Base-by-base conservation (phyloP, 2,888 invertebrate species). In the Diploptera punctata region DNA sequence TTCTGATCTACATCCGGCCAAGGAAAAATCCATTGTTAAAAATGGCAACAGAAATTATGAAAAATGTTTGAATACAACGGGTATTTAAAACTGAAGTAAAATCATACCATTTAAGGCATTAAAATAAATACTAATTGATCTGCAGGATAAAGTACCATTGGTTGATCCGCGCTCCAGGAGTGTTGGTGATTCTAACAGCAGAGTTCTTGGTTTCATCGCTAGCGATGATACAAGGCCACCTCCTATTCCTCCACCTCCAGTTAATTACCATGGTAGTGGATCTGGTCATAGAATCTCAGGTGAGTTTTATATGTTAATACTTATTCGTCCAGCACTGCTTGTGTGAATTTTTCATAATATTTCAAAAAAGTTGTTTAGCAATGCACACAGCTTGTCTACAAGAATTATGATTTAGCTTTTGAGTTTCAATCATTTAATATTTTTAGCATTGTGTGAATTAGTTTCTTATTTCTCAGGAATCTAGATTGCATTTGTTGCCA, bases 161-260 rank as follows among this genome's bases (percentile, higher is more conserved):
- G 38, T 52, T 44, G 60, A 60, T 31, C 26, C 29, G 10, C 67
- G 24, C 16, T 67, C 71, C 21, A 67, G 57, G 67, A 71, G 71
- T 31, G 57, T 38, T 24, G 38, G 57, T 33, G 73, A 67, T 21
- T 54, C 54, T n/a, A 61, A 44, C 57, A 62, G 68, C 61, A 67
- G 38, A n/a, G 47, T 10, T 38, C 24, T 21, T 10, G 19, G 61
- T 9, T 65, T 65, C 47, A 44, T 65, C 16, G 2, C 44, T n/a
- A n/a, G 62, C 21, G 24, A 24, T 44, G 73, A 71, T 13, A 24
- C 54, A 26, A 26, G 24, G 5, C 92, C 90, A 65, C 88, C 88
- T 71, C 89, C 90, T 73, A 85, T 90, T 76, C 90, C 90, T 75
- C 90, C 90, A 70, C 84, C 89, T 77, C 90, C 90, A 71, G 79